These are phyloP conservation scores for Coelogynopora nodosa DNA, from an alignment of 2,888 invertebrate genomes.

Conservation along the genomic window DNA sequence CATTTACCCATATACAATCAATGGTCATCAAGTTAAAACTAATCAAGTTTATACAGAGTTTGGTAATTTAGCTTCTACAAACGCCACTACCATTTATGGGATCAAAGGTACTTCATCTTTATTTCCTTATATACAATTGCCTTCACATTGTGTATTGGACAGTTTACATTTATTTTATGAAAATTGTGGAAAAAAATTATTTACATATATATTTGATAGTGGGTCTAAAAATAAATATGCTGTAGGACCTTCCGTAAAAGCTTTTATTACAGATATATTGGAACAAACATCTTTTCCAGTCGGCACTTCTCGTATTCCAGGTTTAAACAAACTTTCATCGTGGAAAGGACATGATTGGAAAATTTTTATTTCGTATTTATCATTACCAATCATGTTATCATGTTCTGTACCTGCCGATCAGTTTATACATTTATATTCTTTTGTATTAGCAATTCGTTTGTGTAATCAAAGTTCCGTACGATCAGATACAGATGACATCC, in stretches of 20 bases:
- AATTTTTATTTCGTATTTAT: background rate
- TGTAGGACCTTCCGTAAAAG: background rate
- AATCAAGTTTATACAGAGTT: background rate
- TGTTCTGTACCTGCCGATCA: background rate
- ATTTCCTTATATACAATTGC: background rate
- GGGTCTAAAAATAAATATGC: background rate
- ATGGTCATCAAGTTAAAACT: background rate
- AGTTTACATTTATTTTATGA: background rate
- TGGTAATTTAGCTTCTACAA: background rate
- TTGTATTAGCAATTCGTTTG: background rate
- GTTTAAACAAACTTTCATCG: background rate
- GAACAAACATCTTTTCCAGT: background rate
- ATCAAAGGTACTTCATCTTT: background rate
- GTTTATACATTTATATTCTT: background rate
- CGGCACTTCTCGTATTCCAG: background rate
- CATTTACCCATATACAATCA: background rate
- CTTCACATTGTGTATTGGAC: background rate
- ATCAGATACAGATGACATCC: background rate
- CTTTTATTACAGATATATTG: background rate
- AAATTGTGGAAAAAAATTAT: background rate
- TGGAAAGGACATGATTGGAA: background rate
- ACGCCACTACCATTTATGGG: background rate
- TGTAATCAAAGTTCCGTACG: background rate
- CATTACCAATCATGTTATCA: background rate
- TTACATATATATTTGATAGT: background rate